These are phyloP conservation scores for Ptilorrhoa leucosticta DNA, from an alignment of 2,113 vertebrate species.

Conservation along the genomic window DNA sequence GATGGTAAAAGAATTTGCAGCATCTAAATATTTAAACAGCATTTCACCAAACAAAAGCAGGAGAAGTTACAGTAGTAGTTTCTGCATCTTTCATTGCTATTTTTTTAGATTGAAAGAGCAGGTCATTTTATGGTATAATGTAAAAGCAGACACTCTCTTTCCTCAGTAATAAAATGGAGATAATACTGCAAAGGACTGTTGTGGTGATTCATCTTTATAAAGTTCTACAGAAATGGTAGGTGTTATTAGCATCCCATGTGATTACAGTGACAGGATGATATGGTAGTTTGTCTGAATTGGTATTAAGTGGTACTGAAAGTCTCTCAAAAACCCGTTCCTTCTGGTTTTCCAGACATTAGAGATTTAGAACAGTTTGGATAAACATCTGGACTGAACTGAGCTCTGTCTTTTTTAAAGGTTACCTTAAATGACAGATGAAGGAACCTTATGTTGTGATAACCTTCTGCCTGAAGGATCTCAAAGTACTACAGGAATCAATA, in stretches of 20 bases:
- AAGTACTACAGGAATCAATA: conserved; percentile 6
- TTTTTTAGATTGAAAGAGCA: neutral
- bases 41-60: neutral
- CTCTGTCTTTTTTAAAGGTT: neutral
- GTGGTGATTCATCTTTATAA: conserved; percentile 15
- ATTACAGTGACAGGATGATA: conserved; percentile 28
- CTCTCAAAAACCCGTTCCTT: neutral
- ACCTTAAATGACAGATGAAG: conserved; percentile 8
- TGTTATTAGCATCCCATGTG: conserved; percentile 7
- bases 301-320: conserved; percentile 23
- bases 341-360: neutral
- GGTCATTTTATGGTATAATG: neutral
- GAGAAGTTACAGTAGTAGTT: neutral
- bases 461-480: neutral
- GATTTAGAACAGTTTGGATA: conserved; percentile 7
- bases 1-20: neutral
- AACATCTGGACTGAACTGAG: conserved; percentile 9
- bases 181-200: neutral
- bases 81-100: neutral
- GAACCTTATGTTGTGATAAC: neutral
- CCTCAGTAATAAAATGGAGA: neutral
- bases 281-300: conserved; percentile 30
- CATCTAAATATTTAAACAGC: conserved; percentile 27
- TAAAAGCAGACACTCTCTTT: neutral
- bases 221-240: neutral